These are phyloP conservation scores for Psilanteris sp. DNA, from an alignment of 1,140 invertebrate species.

Conservation along the genomic window DNA sequence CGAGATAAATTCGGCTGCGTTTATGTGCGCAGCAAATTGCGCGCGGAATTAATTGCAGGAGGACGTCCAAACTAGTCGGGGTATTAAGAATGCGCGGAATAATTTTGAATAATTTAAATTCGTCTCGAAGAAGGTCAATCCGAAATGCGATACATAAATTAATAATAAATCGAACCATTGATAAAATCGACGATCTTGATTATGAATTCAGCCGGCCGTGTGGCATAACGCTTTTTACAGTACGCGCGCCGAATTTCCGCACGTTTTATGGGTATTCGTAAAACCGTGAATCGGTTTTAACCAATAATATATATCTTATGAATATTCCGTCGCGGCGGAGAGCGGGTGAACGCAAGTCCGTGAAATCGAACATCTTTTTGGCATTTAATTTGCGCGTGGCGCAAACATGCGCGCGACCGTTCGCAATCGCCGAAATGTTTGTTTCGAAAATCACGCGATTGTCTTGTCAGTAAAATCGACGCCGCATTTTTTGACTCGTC, in stretches of 20 bases:
- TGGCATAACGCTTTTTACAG: conserved; percentile 17
- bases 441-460: background rate
- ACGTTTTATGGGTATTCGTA: conserved; percentile 36
- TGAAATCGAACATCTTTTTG: conserved; percentile 26
- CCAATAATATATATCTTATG: conserved; percentile 18
- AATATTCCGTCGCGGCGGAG: conserved; percentile 15
- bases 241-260: conserved; percentile 19
- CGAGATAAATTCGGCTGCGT: too few species aligned
- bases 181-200: conserved; percentile 21
- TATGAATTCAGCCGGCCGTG: conserved; percentile 5
- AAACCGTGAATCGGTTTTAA: conserved; percentile 20
- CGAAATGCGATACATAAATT: conserved; percentile 47
- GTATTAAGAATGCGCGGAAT: conserved; percentile 12
- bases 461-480: too few species aligned
- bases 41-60: conserved; percentile 6
- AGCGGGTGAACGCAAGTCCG: conserved; percentile 12
- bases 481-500: too few species aligned
- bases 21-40: conserved; percentile 2
- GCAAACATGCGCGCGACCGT: background rate
- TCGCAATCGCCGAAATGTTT: too few species aligned
- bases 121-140: conserved; percentile 26
- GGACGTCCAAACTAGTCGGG: too few species aligned
- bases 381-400: conserved; percentile 3
- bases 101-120: conserved; percentile 29
- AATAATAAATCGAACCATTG: conserved; percentile 48